Evolutionary conservation across 2,888 invertebrate species (phyloP).

Genomic region (Pelosia muscerda): DNA sequence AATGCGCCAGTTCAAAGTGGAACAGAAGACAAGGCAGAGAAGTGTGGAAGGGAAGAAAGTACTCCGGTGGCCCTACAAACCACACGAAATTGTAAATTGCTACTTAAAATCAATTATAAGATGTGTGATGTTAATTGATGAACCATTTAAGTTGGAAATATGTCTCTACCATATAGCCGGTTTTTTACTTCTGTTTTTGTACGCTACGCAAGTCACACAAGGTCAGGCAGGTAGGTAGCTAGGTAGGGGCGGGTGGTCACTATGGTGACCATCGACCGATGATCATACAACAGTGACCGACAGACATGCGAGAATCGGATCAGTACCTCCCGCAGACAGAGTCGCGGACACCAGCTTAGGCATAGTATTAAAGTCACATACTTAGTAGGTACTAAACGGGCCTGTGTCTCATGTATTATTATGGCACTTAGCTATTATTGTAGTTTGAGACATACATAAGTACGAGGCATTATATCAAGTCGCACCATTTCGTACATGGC

Average conservation of each 20-base stretch:
- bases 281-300: neutral
- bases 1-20: too few species aligned
- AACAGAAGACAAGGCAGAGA: too few species aligned
- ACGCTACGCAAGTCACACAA: neutral
- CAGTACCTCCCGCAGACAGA: too few species aligned
- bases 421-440: neutral
- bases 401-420: neutral
- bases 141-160: too few species aligned
- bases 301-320: too few species aligned
- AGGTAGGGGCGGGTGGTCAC: neutral
- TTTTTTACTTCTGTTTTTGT: neutral
- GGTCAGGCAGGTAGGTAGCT: neutral
- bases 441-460: neutral
- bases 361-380: neutral
- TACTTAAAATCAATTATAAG: neutral
- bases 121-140: neutral
- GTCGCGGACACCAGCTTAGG: too few species aligned
- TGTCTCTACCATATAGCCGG: neutral
- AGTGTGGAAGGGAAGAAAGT: too few species aligned
- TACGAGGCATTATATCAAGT: neutral
- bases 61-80: neutral
- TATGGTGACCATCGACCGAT: conserved; percentile 3
- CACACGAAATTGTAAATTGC: neutral
- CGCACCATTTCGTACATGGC: conserved; percentile 1
- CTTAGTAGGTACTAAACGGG: neutral